Evolutionary conservation across 2,888 invertebrate species (phyloP).

Genomic region (Agrotis puta): DNA sequence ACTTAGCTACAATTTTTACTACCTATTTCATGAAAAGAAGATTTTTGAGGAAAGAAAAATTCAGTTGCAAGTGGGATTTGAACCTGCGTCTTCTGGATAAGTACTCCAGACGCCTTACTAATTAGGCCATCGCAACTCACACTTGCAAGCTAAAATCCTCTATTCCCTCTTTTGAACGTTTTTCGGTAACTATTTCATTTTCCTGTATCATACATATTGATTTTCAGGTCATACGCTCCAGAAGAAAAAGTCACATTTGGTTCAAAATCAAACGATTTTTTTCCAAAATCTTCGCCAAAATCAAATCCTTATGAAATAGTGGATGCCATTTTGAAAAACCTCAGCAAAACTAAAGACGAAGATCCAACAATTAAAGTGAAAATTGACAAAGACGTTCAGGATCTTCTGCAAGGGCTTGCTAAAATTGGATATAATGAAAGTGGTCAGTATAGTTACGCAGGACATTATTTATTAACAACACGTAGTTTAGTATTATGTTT

Average conservation of each 20-base stretch:
- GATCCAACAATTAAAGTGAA: constrained; percentile 17
- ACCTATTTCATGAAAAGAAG: too few relatives aligned
- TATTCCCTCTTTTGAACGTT: too few relatives aligned
- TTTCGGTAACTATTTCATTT: too few relatives aligned
- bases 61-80: too few relatives aligned
- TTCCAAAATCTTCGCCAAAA: constrained; percentile 18
- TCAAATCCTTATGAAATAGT: constrained; percentile 67
- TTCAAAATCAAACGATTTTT: constrained; percentile 2
- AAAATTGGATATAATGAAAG: constrained; percentile 72
- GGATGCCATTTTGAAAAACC: constrained; percentile 71
- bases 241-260: neutral
- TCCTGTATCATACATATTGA: neutral
- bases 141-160: too few relatives aligned
- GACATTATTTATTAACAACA: neutral
- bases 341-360: constrained; percentile 62
- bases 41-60: too few relatives aligned
- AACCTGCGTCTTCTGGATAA: too few relatives aligned
- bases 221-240: constrained; percentile 21
- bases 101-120: too few relatives aligned
- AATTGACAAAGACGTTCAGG: constrained; percentile 57
- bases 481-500: too few relatives aligned
- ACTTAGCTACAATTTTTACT: too few relatives aligned
- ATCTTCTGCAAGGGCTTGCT: constrained; percentile 67
- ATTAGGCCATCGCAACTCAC: too few relatives aligned
- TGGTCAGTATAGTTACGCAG: constrained; percentile 66